Percentiles rank a stretch among this genome's conserved stretches.
Conservation (phyloP, 2,113 vertebrate species). For the Cyprinodon variegatus region DNA sequence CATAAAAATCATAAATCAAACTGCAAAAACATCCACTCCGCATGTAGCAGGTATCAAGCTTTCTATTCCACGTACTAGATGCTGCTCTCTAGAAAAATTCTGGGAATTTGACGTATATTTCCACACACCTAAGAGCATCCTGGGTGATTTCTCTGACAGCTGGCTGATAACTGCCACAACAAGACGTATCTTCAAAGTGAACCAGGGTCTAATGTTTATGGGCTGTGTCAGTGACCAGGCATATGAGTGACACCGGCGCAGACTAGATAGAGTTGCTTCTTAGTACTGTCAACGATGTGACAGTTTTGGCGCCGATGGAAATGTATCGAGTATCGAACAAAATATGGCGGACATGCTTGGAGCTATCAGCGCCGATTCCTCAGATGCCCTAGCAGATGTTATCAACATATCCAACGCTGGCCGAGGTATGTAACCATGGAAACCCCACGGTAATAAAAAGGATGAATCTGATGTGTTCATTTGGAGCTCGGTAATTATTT, state of each 20-base stretch:
- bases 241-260: conserved; percentile 28
- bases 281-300: conserved; percentile 67
- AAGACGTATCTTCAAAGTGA: conserved; percentile 5
- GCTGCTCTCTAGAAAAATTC: neutral
- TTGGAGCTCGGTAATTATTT: neutral
- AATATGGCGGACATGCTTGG: conserved; percentile 68
- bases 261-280: conserved; percentile 75
- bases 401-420: conserved; percentile 39
- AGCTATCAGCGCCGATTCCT: conserved; percentile 57
- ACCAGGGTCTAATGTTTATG: conserved; percentile 51
- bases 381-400: conserved; percentile 32
- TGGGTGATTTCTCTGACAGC: neutral
- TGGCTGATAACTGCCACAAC: conserved; percentile 9
- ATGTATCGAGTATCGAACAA: conserved; percentile 65
- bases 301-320: conserved; percentile 45
- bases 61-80: neutral
- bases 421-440: too few relatives aligned
- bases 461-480: neutral
- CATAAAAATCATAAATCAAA: conserved; percentile 12
- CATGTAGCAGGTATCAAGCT: neutral
- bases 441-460: neutral
- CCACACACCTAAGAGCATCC: neutral
- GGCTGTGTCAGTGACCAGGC: conserved; percentile 23
- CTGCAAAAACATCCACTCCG: neutral
- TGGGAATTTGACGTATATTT: neutral